Base-by-base conservation (phyloP, 2,888 invertebrate species). In the Patella ulyssiponensis region DNA sequence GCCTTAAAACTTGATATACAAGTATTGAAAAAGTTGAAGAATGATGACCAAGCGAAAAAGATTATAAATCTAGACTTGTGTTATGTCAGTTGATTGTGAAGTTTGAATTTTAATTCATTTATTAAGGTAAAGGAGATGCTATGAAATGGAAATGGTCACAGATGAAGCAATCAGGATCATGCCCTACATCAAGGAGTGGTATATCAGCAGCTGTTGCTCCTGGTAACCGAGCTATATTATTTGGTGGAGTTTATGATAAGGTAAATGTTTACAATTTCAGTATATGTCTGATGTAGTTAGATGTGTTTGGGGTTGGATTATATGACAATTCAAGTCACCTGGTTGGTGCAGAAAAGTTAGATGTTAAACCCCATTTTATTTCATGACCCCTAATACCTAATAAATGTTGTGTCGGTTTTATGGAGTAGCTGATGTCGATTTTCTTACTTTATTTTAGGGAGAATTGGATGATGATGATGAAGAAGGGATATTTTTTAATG, bases 211-310 rank as follows among this genome's bases (percentile, higher is more conserved):
- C 95, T 11, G 92, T 93, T 73, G 93, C 94, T 69, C 93, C 94
- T 27, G 94, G 94, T 83, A 94, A 94, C 79, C 93, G 94, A 76
- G 96, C 95, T 0, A 95, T 96, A 86, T 94, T 95, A 79, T 98
- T 96, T 91, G 98, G 98, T 0, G 98, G 98, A 1, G 96, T 97
- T 15, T 93, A 94, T 93, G 97, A 97, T 86, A 93, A 95, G 75
- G 91, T 91, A 79, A 72, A 77, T 71, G 51, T 44, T 20, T 12
- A 69, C 15, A n/a, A 1, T 0, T 27, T 71, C 17, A 4, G 7
- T 23, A 17, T 71, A 5, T 33, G 33, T 33, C 3, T 12, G 64
- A 14, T 64, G 12, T n/a, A 64, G 17, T 0, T 17, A 15, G 44
- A 15, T 53, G 44, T 73, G n/a, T 73, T 44, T n/a, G 15, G 17